A percentile compares a stretch with the other conserved stretches of the same genome.
Evolutionary conservation across 2,888 invertebrate genomes (phyloP).

Genomic region (Blera fallax): DNA sequence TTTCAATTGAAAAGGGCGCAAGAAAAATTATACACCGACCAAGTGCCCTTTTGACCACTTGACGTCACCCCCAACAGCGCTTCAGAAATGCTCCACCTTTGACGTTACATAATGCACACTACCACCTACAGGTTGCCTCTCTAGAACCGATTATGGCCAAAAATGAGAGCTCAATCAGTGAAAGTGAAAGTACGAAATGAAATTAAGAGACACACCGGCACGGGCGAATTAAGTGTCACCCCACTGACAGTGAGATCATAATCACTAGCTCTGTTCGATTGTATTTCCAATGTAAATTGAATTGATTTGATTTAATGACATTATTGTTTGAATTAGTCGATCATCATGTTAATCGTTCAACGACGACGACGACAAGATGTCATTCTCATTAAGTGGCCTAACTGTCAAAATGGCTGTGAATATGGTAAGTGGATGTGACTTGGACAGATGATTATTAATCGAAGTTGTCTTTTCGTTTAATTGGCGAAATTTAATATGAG

Average conservation of each 20-base stretch:
- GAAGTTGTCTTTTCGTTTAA: conserved; percentile 4
- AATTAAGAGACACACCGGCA: conserved; percentile 10
- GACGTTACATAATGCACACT: conserved; percentile 11
- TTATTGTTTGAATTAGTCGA: conserved; percentile 8
- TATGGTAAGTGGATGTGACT: background rate
- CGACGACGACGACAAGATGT: background rate
- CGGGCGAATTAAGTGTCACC: conserved; percentile 25
- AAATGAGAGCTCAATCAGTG: conserved; percentile 24
- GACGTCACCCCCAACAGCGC: conserved; percentile 12
- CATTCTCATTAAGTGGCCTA: conserved; percentile 21
- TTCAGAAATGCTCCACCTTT: background rate
- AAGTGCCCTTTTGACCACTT: background rate
- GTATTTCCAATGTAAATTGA: conserved; percentile 29
- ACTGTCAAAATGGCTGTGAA: conserved; percentile 42
- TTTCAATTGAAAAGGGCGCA: background rate
- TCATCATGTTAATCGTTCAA: background rate
- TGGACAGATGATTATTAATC: background rate
- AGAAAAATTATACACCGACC: background rate
- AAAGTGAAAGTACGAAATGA: conserved; percentile 58
- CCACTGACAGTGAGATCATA: conserved; percentile 14
- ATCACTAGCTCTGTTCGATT: conserved; percentile 3
- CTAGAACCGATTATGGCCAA: conserved; percentile 15
- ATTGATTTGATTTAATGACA: conserved; percentile 8
- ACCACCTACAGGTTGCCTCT: background rate
- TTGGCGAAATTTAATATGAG: conserved; percentile 17